Conservation (phyloP, 2,797 vertebrate species). For the Pseudochaenichthys georgianus region DNA sequence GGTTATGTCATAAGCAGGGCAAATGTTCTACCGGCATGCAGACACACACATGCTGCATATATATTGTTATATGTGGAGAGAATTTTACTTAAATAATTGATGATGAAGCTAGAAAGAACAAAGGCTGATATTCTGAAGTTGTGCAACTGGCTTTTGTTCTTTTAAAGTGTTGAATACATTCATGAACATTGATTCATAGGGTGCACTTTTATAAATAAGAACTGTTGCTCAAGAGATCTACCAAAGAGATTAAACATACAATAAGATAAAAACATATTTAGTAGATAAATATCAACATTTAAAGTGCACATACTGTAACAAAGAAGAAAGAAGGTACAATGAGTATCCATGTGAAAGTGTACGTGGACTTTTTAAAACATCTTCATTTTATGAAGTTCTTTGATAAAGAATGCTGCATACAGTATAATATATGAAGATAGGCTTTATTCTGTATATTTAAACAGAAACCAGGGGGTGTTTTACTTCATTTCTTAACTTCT, state of each 20-base stretch:
- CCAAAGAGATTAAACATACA: not conserved
- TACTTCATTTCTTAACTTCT: not conserved
- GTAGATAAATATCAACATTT: not conserved
- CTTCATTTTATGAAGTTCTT: too few relatives aligned
- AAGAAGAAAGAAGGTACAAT: not conserved
- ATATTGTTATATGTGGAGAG: constrained; percentile 25
- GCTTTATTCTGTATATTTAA: not conserved
- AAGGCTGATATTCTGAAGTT: not conserved
- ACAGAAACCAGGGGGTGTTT: not conserved
- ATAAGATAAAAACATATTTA: not conserved
- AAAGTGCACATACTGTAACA: not conserved
- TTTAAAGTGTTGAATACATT: not conserved
- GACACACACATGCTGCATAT: constrained; percentile 5
- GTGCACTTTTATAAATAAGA: not conserved
- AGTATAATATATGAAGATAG: too few relatives aligned
- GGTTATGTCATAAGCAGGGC: constrained; percentile 39
- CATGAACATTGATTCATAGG: not conserved
- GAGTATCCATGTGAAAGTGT: not conserved
- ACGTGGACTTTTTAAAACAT: too few relatives aligned
- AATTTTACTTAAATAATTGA: constrained; percentile 16
- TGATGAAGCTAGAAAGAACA: not conserved
- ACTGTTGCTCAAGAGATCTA: too few relatives aligned
- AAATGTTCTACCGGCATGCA: constrained; percentile 30
- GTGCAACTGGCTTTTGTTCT: not conserved
- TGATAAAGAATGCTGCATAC: too few relatives aligned